Percentiles rank a stretch among this genome's conserved stretches.
Conservation (phyloP, 2,113 vertebrate species). For the Erpornis zantholeuca region DNA sequence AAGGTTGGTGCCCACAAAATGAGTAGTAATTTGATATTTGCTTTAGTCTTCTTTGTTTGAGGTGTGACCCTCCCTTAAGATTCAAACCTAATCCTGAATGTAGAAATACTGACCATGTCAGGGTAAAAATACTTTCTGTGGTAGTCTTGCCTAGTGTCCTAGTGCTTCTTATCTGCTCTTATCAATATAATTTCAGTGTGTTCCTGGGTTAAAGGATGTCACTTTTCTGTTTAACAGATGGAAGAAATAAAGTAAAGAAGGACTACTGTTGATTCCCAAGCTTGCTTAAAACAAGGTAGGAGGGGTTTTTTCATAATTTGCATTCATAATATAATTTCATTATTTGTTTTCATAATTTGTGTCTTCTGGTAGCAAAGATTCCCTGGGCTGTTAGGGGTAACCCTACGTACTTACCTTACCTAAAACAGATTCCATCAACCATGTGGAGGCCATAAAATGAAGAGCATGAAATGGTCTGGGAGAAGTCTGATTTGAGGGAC, state of each 20-base stretch:
- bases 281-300: neutral
- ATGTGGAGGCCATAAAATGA: neutral
- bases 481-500: neutral
- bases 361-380: neutral
- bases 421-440: neutral
- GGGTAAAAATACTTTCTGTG: neutral
- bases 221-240: neutral
- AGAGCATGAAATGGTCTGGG: neutral
- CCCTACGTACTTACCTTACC: neutral
- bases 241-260: neutral
- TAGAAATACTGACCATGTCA: neutral
- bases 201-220: neutral
- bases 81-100: neutral
- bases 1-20: neutral
- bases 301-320: neutral
- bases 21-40: neutral
- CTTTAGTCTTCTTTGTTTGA: neutral
- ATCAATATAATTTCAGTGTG: neutral
- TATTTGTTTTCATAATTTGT: neutral
- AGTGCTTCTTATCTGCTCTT: neutral
- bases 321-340: neutral
- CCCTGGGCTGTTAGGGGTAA: neutral
- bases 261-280: neutral
- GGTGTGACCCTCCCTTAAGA: rapidly evolving
- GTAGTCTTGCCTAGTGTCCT: neutral